phyloP scores from a whole-genome alignment of 2,888 invertebrate species.

The Ceriagrion tenellum region DNA sequence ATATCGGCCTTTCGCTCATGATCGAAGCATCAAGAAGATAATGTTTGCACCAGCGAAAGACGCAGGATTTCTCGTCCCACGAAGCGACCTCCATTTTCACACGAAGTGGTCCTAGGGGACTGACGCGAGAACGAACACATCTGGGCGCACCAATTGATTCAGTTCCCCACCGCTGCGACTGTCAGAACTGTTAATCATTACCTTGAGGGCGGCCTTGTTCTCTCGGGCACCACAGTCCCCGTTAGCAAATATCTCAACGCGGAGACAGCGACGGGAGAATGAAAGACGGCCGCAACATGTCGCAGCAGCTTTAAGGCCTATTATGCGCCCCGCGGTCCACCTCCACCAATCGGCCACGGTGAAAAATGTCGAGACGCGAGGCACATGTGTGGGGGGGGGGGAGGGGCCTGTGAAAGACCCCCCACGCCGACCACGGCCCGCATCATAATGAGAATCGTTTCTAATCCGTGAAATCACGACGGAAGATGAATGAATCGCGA shows the following conservation, averaged over 20 bases:
- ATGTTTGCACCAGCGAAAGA: no score
- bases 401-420: neutral
- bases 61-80: neutral
- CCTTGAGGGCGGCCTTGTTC: neutral
- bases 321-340: neutral
- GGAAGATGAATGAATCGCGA: neutral
- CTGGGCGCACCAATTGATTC: neutral
- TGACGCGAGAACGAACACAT: neutral
- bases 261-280: neutral
- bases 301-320: neutral
- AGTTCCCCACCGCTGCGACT: neutral
- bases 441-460: neutral
- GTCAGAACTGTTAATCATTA: neutral
- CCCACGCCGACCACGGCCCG: neutral
- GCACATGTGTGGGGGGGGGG: neutral
- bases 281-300: neutral
- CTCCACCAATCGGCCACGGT: neutral
- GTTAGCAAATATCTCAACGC: constrained; percentile 31
- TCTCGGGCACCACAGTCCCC: neutral
- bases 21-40: no score
- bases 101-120: neutral
- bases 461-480: neutral
- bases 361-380: neutral
- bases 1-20: no score
- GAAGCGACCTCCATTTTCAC: neutral